These are phyloP conservation scores for Perca schrenkii DNA, from an alignment of 2,113 vertebrate genomes.

Conservation along the genomic window DNA sequence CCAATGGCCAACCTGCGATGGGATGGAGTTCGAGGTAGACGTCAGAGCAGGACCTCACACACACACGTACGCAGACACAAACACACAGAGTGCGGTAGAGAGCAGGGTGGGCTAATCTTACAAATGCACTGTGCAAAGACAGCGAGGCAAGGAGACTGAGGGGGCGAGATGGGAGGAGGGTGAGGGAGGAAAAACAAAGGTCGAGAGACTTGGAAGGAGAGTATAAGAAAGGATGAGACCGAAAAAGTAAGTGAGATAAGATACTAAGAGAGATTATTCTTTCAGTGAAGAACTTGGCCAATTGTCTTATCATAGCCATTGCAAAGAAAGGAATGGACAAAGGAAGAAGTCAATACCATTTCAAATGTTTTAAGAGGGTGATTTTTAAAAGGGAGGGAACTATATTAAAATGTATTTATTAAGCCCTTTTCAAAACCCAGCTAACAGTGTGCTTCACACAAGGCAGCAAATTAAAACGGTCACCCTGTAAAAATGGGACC, in stretches of 20 bases:
- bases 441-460: background rate
- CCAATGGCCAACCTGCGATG: slow-evolving; percentile 33
- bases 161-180: slow-evolving; percentile 1
- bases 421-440: background rate
- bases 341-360: background rate
- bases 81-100: background rate
- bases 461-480: background rate
- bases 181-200: background rate
- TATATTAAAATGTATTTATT: background rate
- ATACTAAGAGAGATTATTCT: background rate
- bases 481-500: background rate
- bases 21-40: slow-evolving; percentile 8
- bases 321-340: slow-evolving; percentile 24
- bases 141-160: slow-evolving; percentile 19
- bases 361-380: background rate
- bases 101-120: slow-evolving; percentile 45
- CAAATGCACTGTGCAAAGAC: slow-evolving; percentile 19
- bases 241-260: background rate
- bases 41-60: slow-evolving; percentile 47
- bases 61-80: background rate
- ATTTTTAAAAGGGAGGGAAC: background rate
- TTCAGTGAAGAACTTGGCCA: background rate
- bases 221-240: background rate
- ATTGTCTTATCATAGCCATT: slow-evolving; percentile 31
- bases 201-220: background rate